Evolutionary conservation across 2,888 invertebrate species (phyloP).

Genomic region (Eilema caniola): DNA sequence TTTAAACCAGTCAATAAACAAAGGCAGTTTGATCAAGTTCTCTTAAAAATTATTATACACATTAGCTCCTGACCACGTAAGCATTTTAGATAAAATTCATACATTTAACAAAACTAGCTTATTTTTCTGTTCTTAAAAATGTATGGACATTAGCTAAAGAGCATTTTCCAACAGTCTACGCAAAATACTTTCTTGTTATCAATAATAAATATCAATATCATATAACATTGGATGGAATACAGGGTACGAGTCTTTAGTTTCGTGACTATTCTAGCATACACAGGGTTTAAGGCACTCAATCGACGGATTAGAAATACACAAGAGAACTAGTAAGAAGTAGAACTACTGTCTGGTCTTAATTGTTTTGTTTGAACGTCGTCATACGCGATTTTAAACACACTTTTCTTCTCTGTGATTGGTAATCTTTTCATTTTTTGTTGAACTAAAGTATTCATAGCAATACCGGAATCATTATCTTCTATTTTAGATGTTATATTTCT

Average conservation of each 20-base stretch:
- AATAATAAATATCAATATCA: conserved; percentile 40
- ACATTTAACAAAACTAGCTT: conserved; percentile 43
- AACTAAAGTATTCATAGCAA: conserved; percentile 89
- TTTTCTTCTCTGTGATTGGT: conserved; percentile 94
- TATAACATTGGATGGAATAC: conserved; percentile 60
- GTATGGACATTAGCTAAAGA: conserved; percentile 44
- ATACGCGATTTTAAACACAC: conserved; percentile 97
- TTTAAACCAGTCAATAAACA: conserved; percentile 74
- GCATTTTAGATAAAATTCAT: conserved; percentile 49
- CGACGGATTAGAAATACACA: conserved; percentile 42
- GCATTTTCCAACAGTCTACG: conserved; percentile 27
- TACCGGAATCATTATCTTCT: conserved; percentile 93
- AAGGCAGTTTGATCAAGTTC: conserved; percentile 73
- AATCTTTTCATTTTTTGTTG: conserved; percentile 87
- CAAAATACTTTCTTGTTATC: conserved; percentile 45
- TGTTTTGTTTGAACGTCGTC: conserved; percentile 96
- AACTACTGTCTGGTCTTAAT: conserved; percentile 92
- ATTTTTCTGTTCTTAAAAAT: conserved; percentile 32
- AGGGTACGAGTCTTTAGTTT: conserved; percentile 45
- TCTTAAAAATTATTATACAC: conserved; percentile 53
- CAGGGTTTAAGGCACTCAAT: conserved; percentile 71
- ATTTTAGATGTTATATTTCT: conserved; percentile 68
- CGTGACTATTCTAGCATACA: conserved; percentile 51
- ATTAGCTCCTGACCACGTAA: conserved; percentile 27
- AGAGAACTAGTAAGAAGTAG: conserved; percentile 87